Percentiles rank a stretch among this genome's conserved stretches.
phyloP scores from a whole-genome alignment of 2,888 invertebrate genomes.

The Phlogophora meticulosa region DNA sequence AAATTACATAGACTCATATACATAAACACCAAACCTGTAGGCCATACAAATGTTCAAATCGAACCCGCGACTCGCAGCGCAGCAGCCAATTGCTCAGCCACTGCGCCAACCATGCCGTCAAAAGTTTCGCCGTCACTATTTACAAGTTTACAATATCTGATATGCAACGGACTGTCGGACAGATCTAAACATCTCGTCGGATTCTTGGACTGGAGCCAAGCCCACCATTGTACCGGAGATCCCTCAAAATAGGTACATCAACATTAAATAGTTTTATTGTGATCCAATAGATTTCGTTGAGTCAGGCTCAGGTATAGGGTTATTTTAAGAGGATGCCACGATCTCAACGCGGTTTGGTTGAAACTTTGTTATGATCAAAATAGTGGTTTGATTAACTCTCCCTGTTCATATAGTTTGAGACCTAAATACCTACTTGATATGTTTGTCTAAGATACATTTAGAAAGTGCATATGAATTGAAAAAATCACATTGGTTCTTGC shows the following conservation, averaged over 20 bases:
- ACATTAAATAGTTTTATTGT: slow-evolving; percentile 67
- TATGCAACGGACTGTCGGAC: slow-evolving; percentile 63
- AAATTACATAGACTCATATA: too few species aligned
- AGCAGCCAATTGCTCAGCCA: too few species aligned
- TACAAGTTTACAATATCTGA: slow-evolving; percentile 63
- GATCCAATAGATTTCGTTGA: slow-evolving; percentile 72
- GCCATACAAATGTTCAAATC: too few species aligned
- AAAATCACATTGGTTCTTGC: too few species aligned
- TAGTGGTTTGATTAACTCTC: not conserved
- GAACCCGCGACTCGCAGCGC: too few species aligned
- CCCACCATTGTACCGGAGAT: slow-evolving; percentile 66
- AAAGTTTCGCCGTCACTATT: slow-evolving; percentile 53
- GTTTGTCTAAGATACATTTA: too few species aligned
- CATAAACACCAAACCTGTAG: too few species aligned
- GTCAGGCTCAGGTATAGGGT: slow-evolving; percentile 41
- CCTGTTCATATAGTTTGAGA: too few species aligned
- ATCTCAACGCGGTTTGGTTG: slow-evolving; percentile 15
- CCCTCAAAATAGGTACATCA: slow-evolving; percentile 76
- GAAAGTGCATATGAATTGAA: too few species aligned
- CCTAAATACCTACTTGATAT: too few species aligned
- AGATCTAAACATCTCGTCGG: slow-evolving; percentile 70
- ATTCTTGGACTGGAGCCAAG: slow-evolving; percentile 79
- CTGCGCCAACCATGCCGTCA: too few species aligned
- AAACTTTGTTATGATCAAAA: not conserved
- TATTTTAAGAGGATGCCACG: slow-evolving; percentile 39